Conservation (phyloP, 2,888 invertebrate genomes). For the Salpingus planirostris region DNA sequence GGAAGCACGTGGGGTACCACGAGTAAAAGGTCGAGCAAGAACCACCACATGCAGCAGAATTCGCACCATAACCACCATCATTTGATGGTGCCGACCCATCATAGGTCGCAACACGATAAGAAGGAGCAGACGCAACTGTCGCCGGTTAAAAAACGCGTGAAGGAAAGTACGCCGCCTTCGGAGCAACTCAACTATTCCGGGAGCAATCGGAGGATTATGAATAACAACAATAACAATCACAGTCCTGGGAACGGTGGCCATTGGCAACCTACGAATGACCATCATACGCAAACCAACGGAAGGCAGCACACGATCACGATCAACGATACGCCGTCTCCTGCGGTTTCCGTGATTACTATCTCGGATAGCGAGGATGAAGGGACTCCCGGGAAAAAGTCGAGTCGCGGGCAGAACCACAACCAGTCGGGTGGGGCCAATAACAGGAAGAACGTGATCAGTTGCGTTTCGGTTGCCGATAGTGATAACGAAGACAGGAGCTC, state of each 20-base stretch:
- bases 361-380: conserved; percentile 91
- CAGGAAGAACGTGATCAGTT: conserved; percentile 67
- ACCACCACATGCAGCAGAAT: conserved; percentile 51
- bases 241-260: conserved; percentile 31
- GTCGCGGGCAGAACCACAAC: conserved; percentile 6
- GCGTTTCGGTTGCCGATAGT: conserved; percentile 69
- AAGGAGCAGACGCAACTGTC: conserved; percentile 85
- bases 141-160: conserved; percentile 94
- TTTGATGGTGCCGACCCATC: conserved; percentile 38
- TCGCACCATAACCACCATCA: conserved; percentile 44
- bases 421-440: conserved; percentile 18
- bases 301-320: conserved; percentile 87
- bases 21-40: conserved; percentile 46
- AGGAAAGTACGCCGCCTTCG: conserved; percentile 87
- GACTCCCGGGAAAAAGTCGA: conserved; percentile 37
- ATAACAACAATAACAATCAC: too few species aligned
- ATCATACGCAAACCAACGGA: conserved; percentile 28
- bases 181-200: conserved; percentile 31
- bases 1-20: conserved; percentile 36
- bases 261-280: conserved; percentile 39
- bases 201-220: conserved; percentile 23
- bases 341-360: conserved; percentile 91
- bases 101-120: conserved; percentile 53
- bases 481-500: conserved; percentile 58
- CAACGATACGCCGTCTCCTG: conserved; percentile 89